Evolutionary conservation across 2,797 vertebrate species (phyloP), one percentile per base, ranked within the genome.

Genomic region (Oreortyx pictus): DNA sequence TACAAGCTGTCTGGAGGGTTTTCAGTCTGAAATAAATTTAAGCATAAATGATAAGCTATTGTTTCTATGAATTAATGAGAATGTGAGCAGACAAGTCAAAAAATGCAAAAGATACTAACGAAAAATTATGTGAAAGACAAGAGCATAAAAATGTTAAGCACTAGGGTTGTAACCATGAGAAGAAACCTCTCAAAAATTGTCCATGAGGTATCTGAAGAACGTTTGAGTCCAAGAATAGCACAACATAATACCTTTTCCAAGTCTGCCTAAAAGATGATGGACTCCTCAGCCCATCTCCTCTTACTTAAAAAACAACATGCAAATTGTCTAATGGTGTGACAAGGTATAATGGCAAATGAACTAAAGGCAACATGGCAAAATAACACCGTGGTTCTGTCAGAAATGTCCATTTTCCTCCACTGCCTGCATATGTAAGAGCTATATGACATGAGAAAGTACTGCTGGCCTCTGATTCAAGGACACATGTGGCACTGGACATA

Each of bases 11-110:
- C n/a, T 78, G 33, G 31, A 80, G 22, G 1, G 8, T 86, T 94
- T 95, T 92, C 41, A 37, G 14, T 85, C 61, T 87, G 43, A 74
- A 86, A n/a, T 77, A 33, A 87, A 72, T 88, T 85, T 83, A 93
- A 57, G 43, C 18, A 43, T 14, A 50, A 35, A 84, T 13, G 31
- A 29, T 16, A 31, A 56, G 7, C 20, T 92, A 60, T 71, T 87
- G 17, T 44, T 76, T 78, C 54, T n/a, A 37, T 33, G 17, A 27
- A 44, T 27, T 64, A 79, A 87, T 59, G 72, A 72, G 82, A 33
- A 93, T 88, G 7, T 61, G 43, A 70, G 11, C 22, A 54, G 90
- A 86, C 60, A 88, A 73, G 41, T 12, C 15, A 86, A 78, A 78
- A 92, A 93, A 61, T 35, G 70, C 9, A 66, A 72, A 43, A 70